These are phyloP conservation scores for Fregetta grallaria DNA, from an alignment of 2,113 vertebrate genomes.

Conservation along the genomic window DNA sequence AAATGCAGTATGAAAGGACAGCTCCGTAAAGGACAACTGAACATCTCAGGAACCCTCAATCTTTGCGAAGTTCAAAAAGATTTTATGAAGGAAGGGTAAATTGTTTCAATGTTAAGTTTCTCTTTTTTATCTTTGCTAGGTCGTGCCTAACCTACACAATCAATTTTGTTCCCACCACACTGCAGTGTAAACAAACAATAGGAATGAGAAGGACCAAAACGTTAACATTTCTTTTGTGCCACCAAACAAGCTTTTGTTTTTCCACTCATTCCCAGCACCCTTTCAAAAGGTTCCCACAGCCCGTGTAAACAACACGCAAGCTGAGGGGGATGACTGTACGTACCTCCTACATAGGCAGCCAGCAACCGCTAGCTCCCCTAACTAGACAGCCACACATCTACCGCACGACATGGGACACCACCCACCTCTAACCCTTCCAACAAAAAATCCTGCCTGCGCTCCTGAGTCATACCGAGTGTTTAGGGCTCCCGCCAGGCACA, in stretches of 20 bases:
- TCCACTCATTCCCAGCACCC: constrained; percentile 42
- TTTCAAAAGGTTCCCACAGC: constrained; percentile 57
- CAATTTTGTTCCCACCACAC: constrained; percentile 18
- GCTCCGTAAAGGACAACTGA: not conserved
- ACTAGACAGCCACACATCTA: not conserved
- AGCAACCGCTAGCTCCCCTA: not conserved
- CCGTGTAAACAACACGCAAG: constrained; percentile 11
- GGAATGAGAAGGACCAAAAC: constrained; percentile 24
- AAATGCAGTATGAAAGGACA: not conserved
- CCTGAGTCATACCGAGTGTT: not conserved
- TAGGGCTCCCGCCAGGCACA: not conserved
- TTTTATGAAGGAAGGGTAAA: not conserved
- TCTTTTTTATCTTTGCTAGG: not conserved
- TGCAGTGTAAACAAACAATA: constrained; percentile 39
- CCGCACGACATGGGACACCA: not conserved
- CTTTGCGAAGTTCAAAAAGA: not conserved
- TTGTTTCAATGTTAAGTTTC: not conserved
- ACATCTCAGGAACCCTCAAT: not conserved
- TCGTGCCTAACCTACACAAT: not conserved
- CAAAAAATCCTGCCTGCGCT: not conserved
- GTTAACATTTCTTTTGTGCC: constrained; percentile 55
- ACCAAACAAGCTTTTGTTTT: constrained; percentile 56
- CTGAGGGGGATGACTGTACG: not conserved
- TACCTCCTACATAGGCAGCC: constrained; percentile 29
- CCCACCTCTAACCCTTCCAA: not conserved